Percentiles rank a stretch among this genome's conserved stretches.
phyloP scores from a whole-genome alignment of 2,888 invertebrate genomes.

The Volucella inflata region DNA sequence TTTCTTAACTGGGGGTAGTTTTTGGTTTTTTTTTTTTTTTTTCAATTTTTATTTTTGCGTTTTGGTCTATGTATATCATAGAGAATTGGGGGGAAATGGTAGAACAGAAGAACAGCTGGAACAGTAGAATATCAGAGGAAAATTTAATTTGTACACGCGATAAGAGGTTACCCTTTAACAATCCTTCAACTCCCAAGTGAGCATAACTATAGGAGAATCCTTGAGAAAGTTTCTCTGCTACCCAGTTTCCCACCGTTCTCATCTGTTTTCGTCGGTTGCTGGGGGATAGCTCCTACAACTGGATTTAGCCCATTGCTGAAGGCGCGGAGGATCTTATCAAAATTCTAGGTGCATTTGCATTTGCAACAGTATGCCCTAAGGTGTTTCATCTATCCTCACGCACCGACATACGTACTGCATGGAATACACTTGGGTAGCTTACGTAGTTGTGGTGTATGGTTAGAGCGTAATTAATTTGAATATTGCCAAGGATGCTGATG shows the following conservation, averaged over 20 bases:
- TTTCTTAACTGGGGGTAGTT: slow-evolving; percentile 17
- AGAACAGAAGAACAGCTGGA: slow-evolving; percentile 4
- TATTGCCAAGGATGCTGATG: slow-evolving; percentile 49
- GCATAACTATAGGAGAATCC: slow-evolving; percentile 54
- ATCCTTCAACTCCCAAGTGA: slow-evolving; percentile 61
- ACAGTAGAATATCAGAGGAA: slow-evolving; percentile 14
- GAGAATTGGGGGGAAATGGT: neutral
- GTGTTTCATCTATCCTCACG: slow-evolving; percentile 9
- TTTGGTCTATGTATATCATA: slow-evolving; percentile 3
- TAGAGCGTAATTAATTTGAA: slow-evolving; percentile 65
- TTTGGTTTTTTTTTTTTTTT: slow-evolving; percentile 3
- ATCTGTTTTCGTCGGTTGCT: too few relatives aligned
- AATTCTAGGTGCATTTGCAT: slow-evolving; percentile 61
- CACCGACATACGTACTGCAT: neutral
- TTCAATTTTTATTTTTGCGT: neutral
- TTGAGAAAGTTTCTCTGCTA: slow-evolving; percentile 52
- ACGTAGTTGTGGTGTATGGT: slow-evolving; percentile 17
- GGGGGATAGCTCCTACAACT: neutral
- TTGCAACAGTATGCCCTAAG: slow-evolving; percentile 23
- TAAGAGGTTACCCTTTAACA: slow-evolving; percentile 65
- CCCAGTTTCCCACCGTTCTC: neutral
- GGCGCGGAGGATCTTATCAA: slow-evolving; percentile 36
- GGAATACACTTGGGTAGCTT: slow-evolving; percentile 13
- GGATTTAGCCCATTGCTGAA: slow-evolving; percentile 21
- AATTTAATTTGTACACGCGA: slow-evolving; percentile 68